Conservation (phyloP, 2,888 invertebrate species). For the Aphidius colemani region DNA sequence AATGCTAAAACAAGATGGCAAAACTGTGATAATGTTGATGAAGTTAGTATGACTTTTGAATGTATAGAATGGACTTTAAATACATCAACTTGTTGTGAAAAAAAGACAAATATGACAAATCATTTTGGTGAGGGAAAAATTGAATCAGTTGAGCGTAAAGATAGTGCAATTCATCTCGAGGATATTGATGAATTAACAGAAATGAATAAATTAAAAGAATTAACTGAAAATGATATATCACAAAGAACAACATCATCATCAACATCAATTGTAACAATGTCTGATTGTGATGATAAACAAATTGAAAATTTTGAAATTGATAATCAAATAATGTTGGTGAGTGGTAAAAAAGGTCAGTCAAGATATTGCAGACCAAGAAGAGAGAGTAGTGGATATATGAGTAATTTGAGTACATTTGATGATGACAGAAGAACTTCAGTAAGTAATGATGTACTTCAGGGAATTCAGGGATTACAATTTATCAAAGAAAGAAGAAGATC, state of each 20-base stretch:
- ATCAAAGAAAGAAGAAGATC: slow-evolving; percentile 41
- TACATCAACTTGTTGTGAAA: slow-evolving; percentile 1
- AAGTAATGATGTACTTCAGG: slow-evolving; percentile 29
- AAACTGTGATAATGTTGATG: no score
- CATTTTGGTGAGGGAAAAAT: slow-evolving; percentile 19
- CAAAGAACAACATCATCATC: neutral
- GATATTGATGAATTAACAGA: slow-evolving; percentile 28
- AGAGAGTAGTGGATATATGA: slow-evolving; percentile 53
- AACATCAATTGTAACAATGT: slow-evolving; percentile 1
- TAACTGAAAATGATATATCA: neutral
- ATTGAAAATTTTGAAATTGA: slow-evolving; percentile 20
- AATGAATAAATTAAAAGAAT: slow-evolving; percentile 15
- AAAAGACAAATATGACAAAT: slow-evolving; percentile 1
- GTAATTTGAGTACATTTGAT: slow-evolving; percentile 51
- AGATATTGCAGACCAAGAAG: slow-evolving; percentile 39
- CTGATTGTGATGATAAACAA: slow-evolving; percentile 11
- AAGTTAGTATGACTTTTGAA: no score
- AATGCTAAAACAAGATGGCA: slow-evolving; percentile 11
- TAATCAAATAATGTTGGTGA: slow-evolving; percentile 21
- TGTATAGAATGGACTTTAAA: neutral
- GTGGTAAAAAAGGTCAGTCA: neutral
- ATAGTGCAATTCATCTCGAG: slow-evolving; percentile 34
- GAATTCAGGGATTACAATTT: neutral
- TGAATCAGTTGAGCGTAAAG: slow-evolving; percentile 25
- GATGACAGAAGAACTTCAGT: slow-evolving; percentile 43